A percentile compares a stretch with the other conserved stretches of the same genome.
phyloP scores from a whole-genome alignment of 2,797 vertebrate species.

The Nyctibius grandis region DNA sequence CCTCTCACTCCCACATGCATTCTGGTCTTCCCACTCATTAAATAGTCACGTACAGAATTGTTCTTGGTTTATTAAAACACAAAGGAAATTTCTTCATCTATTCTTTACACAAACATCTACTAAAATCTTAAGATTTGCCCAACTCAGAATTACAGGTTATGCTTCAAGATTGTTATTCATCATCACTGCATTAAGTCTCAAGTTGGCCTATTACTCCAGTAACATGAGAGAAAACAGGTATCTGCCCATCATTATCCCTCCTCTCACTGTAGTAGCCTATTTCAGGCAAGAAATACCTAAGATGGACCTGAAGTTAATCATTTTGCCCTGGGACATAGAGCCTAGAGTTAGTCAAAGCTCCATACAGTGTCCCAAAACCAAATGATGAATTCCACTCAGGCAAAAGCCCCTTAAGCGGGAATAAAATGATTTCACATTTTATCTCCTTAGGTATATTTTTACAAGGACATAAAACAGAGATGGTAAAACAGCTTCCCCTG shows the following conservation, averaged over 20 bases:
- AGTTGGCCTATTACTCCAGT: background rate
- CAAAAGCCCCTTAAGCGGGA: background rate
- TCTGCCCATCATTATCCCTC: background rate
- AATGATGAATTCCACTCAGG: background rate
- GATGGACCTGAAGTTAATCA: background rate
- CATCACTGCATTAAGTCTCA: background rate
- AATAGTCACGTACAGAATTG: background rate
- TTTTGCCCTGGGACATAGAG: background rate
- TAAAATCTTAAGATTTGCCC: background rate
- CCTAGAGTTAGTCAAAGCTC: background rate
- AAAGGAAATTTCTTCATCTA: background rate
- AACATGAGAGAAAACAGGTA: background rate
- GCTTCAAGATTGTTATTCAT: background rate
- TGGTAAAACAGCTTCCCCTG: background rate
- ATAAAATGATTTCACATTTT: slow-evolving; percentile 14
- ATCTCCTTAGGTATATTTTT: background rate
- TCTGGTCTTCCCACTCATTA: background rate
- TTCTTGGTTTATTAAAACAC: background rate
- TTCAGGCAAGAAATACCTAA: background rate
- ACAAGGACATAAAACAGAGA: background rate
- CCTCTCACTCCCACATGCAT: background rate
- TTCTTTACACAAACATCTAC: background rate
- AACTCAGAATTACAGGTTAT: background rate
- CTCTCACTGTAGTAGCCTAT: background rate
- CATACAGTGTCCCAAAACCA: background rate